Evolutionary conservation across 2,888 invertebrate species (phyloP).

Genomic region (Leptodirus hochenwartii): DNA sequence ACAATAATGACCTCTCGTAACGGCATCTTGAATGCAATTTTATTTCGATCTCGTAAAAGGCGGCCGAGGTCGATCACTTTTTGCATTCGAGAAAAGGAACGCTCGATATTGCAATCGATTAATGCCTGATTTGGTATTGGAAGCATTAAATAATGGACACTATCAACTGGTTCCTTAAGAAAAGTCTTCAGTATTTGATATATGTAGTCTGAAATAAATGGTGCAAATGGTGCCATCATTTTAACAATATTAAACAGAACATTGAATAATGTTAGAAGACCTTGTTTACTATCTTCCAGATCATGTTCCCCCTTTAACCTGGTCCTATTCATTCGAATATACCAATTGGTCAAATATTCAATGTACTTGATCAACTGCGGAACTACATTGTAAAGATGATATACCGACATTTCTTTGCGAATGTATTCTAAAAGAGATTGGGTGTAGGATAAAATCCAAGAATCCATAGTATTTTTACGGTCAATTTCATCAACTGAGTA

Average conservation of each 20-base stretch:
- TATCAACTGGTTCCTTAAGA: conserved; percentile 36
- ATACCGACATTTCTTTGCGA: conserved; percentile 83
- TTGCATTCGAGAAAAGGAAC: conserved; percentile 85
- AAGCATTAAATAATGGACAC: conserved; percentile 85
- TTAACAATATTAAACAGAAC: conserved; percentile 77
- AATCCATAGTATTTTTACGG: conserved; percentile 74
- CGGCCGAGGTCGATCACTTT: conserved; percentile 86
- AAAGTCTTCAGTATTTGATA: conserved; percentile 71
- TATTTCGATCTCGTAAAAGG: conserved; percentile 80
- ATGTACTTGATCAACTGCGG: conserved; percentile 89
- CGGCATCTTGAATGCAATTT: conserved; percentile 91
- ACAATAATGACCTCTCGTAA: conserved; percentile 91
- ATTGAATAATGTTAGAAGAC: conserved; percentile 73
- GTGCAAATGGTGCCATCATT: conserved; percentile 95
- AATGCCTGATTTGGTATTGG: conserved; percentile 52
- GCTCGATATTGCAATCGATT: conserved; percentile 73
- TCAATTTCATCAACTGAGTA: conserved; percentile 22
- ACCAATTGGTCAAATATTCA: conserved; percentile 97
- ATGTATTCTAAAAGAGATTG: conserved; percentile 83
- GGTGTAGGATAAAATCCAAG: conserved; percentile 93
- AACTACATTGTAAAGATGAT: conserved; percentile 88
- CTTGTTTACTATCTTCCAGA: conserved; percentile 58
- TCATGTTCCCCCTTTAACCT: conserved; percentile 86
- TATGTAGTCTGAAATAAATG: conserved; percentile 89
- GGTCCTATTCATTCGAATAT: conserved; percentile 90